phyloP scores from a whole-genome alignment of 2,797 vertebrate species.

The Notamacropus eugenii region DNA sequence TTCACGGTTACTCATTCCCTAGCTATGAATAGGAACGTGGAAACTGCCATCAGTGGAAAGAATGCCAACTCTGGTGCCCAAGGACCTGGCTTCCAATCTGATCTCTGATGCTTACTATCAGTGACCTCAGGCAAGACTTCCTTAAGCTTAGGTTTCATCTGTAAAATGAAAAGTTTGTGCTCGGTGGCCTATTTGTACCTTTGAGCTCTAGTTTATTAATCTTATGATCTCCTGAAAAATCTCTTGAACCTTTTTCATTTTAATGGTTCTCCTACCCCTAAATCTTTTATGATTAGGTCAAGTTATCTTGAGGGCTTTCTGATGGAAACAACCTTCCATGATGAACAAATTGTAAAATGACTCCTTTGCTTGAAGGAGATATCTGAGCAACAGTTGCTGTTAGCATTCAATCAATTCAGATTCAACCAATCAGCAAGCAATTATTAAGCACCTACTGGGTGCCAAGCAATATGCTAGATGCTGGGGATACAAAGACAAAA shows the following conservation, averaged over 20 bases:
- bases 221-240: background rate
- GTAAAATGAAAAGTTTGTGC: background rate
- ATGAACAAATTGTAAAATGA: background rate
- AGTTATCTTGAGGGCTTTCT: background rate
- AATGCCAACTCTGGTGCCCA: background rate
- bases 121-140: background rate
- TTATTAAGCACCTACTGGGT: background rate
- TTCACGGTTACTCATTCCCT: background rate
- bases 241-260: accelerated
- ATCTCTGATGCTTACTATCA: background rate
- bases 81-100: background rate
- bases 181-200: background rate
- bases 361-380: background rate
- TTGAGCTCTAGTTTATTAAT: background rate
- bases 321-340: background rate
- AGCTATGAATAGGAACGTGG: background rate
- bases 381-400: background rate
- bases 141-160: background rate
- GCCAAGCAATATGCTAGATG: background rate
- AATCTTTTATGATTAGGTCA: background rate
- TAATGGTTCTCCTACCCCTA: accelerated
- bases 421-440: background rate
- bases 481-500: background rate
- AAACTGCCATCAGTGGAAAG: background rate
- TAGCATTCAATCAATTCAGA: background rate